Percentiles rank a stretch among this genome's conserved stretches.
These are phyloP conservation scores for Drosophila takahashii DNA, from an alignment of 1,140 invertebrate species.

Conservation along the genomic window DNA sequence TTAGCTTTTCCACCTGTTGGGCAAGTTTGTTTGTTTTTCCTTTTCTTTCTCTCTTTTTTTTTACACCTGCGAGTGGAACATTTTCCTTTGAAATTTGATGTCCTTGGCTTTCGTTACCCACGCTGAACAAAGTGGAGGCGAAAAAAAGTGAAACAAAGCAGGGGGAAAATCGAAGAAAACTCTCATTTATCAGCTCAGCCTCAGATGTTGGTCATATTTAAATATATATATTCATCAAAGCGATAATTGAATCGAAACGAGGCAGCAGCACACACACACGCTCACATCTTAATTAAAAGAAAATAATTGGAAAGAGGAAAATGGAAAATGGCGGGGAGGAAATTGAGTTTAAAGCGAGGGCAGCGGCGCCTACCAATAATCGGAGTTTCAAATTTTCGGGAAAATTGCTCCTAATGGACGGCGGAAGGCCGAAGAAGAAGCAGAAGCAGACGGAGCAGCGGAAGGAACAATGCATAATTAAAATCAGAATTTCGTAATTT, in stretches of 20 bases:
- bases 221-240: conserved; percentile 27
- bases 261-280: background rate
- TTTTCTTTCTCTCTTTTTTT: too few relatives aligned
- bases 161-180: conserved; percentile 5
- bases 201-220: conserved; percentile 35
- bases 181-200: conserved; percentile 23
- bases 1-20: conserved; percentile 17
- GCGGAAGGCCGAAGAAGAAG: background rate
- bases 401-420: conserved; percentile 34
- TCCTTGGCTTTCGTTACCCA: conserved; percentile 24
- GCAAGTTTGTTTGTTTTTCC: background rate
- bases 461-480: conserved; percentile 65
- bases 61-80: background rate
- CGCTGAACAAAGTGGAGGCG: conserved; percentile 6
- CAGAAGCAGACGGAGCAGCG: background rate
- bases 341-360: conserved; percentile 3
- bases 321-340: too few relatives aligned
- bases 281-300: conserved; percentile 61
- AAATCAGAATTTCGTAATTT: conserved; percentile 74
- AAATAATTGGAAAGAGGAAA: conserved; percentile 40
- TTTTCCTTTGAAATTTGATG: conserved; percentile 47
- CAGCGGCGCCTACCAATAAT: conserved; percentile 15
- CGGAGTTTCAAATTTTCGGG: conserved; percentile 30
- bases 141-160: conserved; percentile 2
- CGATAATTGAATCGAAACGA: conserved; percentile 45